These are phyloP conservation scores for Cotesia chilonis DNA, from an alignment of 1,140 invertebrate species.

Conservation along the genomic window DNA sequence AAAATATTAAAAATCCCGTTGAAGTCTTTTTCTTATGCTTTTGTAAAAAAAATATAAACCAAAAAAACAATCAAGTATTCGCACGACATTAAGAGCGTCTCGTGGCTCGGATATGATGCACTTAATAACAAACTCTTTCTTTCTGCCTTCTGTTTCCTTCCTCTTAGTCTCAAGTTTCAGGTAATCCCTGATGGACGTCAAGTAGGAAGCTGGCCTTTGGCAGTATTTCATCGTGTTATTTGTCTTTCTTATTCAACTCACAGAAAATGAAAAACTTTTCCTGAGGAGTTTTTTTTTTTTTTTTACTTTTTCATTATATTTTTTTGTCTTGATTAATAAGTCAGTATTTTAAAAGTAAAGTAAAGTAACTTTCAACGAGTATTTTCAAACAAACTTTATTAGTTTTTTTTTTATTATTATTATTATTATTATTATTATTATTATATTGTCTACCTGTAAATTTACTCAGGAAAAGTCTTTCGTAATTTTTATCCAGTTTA, in stretches of 20 bases:
- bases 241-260: slow-evolving; percentile 18
- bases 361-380: slow-evolving; percentile 1
- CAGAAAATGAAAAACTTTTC: slow-evolving; percentile 20
- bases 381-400: not conserved
- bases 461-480: slow-evolving; percentile 55
- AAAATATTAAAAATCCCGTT: too few relatives aligned
- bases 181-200: slow-evolving; percentile 15
- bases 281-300: not conserved
- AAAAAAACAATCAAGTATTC: slow-evolving; percentile 31
- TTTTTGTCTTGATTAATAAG: slow-evolving; percentile 9
- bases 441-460: not conserved
- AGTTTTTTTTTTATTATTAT: not conserved
- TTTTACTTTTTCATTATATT: not conserved
- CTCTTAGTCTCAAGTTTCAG: slow-evolving; percentile 58
- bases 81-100: slow-evolving; percentile 49
- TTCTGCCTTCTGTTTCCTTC: slow-evolving; percentile 7
- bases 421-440: not conserved
- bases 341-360: not conserved
- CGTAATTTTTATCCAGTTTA: slow-evolving; percentile 47
- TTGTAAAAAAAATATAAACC: slow-evolving; percentile 30
- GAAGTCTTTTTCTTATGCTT: too few relatives aligned
- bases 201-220: not conserved
- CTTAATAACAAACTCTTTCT: slow-evolving; percentile 39
- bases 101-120: slow-evolving; percentile 74
- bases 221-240: slow-evolving; percentile 13